phyloP scores from a whole-genome alignment of 2,113 vertebrate species.

The Fulica atra region DNA sequence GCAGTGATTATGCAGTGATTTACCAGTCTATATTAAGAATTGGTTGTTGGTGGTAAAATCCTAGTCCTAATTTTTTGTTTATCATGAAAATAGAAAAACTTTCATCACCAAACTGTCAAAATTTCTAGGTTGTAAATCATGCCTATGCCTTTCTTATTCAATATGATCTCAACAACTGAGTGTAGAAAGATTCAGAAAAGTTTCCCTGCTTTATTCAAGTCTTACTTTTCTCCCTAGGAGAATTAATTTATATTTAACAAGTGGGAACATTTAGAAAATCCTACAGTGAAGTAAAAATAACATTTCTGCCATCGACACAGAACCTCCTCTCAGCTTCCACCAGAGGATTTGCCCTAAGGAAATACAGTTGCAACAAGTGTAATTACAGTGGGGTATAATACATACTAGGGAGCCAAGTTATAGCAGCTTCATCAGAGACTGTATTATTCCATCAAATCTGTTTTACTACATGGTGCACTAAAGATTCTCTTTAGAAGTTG shows the following conservation, averaged over 20 bases:
- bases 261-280: conserved; percentile 19
- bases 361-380: neutral
- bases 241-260: conserved; percentile 2
- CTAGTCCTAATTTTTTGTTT: neutral
- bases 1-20: neutral
- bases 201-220: neutral
- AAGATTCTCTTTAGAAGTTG: neutral
- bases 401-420: neutral
- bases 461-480: neutral
- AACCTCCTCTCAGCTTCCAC: neutral
- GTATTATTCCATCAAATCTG: neutral
- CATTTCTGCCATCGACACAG: neutral
- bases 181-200: neutral
- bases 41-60: neutral
- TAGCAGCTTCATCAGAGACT: conserved; percentile 14
- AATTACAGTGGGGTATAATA: conserved; percentile 18
- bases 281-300: conserved; percentile 14
- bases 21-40: neutral
- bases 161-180: neutral
- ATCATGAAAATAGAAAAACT: neutral
- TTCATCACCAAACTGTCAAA: neutral
- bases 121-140: neutral
- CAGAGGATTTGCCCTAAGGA: conserved; percentile 35
- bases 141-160: neutral
- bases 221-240: neutral